Percentiles rank a stretch among this genome's conserved stretches.
Conservation (phyloP, 2,113 vertebrate species). For the Elephas maximus region DNA sequence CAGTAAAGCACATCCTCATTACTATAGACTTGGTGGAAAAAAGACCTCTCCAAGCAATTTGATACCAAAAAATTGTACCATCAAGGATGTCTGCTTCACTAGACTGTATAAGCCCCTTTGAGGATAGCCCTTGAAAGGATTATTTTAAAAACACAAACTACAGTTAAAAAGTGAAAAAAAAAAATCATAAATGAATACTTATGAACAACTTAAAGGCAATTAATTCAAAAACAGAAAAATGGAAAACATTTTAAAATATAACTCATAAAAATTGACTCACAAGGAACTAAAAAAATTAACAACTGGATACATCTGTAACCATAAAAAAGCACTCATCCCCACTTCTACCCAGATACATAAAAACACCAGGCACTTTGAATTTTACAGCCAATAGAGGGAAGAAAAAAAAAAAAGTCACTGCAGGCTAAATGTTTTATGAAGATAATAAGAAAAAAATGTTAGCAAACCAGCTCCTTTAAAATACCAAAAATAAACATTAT, state of each 20-base stretch:
- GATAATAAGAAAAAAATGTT: background rate
- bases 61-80: background rate
- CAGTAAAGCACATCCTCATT: background rate
- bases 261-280: background rate
- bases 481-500: background rate
- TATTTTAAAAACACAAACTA: background rate
- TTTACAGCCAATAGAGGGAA: background rate
- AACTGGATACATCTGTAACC: background rate
- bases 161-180: background rate
- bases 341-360: background rate
- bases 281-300: background rate
- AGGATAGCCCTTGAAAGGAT: background rate
- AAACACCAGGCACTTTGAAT: background rate
- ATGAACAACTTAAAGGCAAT: background rate
- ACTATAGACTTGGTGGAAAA: background rate
- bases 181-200: background rate
- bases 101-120: background rate
- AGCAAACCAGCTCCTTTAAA: constrained; percentile 4
- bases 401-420: background rate
- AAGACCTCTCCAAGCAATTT: background rate
- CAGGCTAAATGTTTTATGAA: background rate
- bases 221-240: background rate
- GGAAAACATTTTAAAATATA: background rate
- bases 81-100: background rate
- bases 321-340: background rate